Base-by-base conservation (phyloP, 2,888 invertebrate genomes). In the Orthonychiurus folsomi region DNA sequence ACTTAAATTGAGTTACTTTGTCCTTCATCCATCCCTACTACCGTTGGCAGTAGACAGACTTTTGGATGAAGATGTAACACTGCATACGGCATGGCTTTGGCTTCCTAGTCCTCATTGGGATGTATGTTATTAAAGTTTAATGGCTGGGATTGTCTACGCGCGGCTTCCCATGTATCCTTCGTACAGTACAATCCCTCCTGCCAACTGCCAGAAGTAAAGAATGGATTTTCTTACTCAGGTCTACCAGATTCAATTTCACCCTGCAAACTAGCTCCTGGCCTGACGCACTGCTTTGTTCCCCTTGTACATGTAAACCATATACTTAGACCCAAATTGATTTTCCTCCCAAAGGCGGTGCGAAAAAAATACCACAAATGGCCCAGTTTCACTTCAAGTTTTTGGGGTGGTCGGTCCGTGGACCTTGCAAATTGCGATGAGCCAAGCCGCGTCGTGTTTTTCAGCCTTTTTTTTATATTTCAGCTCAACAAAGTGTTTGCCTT, bases 91-190 rank as follows among this genome's bases (percentile, higher is more conserved):
- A 37, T 37, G 37, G 37, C 5, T 9, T 37, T 37, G 37, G 15
- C 9, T 37, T 15, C 15, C 9, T 37, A 37, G 37, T 5, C 9
- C 37, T n/a, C n/a, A n/a, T n/a, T n/a, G n/a, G n/a, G n/a, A n/a
- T n/a, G n/a, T n/a, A n/a, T 37, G 37, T 37, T 37, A 37, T 37
- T 37, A 37, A 37, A 37, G 37, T 37, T 37, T 37, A 37, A 37
- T 37, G 37, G 37, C n/a, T n/a, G 37, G 15, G 37, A 37, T 37
- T 37, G 37, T 37, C 37, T 37, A 37, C 37, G 5, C 37, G n/a
- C 37, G 5, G 37, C 37, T 15, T 37, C 9, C 37, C 37, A 37
- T 37, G 37, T n/a, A n/a, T n/a, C n/a, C n/a, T n/a, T 15, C 37
- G 37, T 15, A 37, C 9, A 9, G 37, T n/a, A n/a, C n/a, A n/a